Evolutionary conservation across 1,140 invertebrate species (phyloP), one percentile per base, ranked within the genome.

Genomic region (Drosophila arawakana): DNA sequence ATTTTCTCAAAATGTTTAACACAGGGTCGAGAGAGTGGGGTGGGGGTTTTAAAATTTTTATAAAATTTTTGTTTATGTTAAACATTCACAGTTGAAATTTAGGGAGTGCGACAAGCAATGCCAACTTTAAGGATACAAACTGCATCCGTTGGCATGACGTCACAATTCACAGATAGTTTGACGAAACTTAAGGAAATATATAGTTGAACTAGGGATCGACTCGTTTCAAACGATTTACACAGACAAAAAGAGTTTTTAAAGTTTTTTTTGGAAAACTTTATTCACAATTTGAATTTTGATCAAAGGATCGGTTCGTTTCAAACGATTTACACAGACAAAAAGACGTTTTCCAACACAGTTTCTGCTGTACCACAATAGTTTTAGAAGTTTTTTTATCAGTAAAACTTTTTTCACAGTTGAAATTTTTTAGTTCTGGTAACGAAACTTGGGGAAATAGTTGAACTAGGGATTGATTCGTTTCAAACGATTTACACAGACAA

Each of bases 141-240:
- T 35, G 43, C 41, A 59, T 52, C 15, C 13, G 8, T 13, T 30
- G 50, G 43, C 21, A 21, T n/a, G 1, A 41, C 46, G 30, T 57
- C 69, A 59, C 69, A 57, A 66, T 52, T 86, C 83, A 86, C 83
- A 86, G 83, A 86, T 63, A 81, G 66, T 86, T 86, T 86, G 83
- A 86, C 83, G 83, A 86, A 88, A 80, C 80, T 88, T 77, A 86
- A 3, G 21, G 44, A 47, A 11, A 34, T 30, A 30, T 6, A 21
- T 11, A 49, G 30, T 68, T 70, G 55, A 50, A 50, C 67, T 71
- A 44, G 60, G 15, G 50, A 68, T 77, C 76, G 68, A 9, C 8
- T 49, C 72, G 72, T 70, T 71, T 21, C 25, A n/a, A 70, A 69
- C 66, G 58, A 0, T 47, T 58, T 49, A 35, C 66, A 60, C 41